Conservation (phyloP, 2,113 vertebrate genomes). For the Phycodurus eques region DNA sequence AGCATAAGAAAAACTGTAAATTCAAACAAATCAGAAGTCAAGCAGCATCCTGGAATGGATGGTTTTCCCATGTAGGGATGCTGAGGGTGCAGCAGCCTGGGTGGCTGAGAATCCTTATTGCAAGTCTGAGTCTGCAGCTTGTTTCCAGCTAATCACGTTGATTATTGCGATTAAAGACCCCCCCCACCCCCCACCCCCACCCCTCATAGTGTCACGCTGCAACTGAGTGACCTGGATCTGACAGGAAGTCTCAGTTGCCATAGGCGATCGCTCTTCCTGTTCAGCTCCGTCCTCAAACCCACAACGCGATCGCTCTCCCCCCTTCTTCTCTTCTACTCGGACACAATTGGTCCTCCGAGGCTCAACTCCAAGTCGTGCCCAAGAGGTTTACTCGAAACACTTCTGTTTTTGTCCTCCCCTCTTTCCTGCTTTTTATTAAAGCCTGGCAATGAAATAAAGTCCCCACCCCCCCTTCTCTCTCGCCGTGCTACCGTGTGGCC, state of each 20-base stretch:
- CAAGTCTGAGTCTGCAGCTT: conserved; percentile 52
- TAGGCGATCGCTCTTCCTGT: conserved; percentile 75
- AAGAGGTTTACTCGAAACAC: conserved; percentile 46
- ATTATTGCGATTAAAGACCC: conserved; percentile 78
- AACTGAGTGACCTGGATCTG: conserved; percentile 69
- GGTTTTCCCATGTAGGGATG: conserved; percentile 25
- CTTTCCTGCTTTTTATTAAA: conserved; percentile 56
- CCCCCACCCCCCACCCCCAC: conserved; percentile 65
- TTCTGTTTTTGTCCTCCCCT: conserved; percentile 27
- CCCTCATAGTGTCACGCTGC: conserved; percentile 55
- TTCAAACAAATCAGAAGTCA: neutral
- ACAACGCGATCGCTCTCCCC: conserved; percentile 7
- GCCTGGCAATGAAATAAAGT: conserved; percentile 37
- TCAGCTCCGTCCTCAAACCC: conserved; percentile 38
- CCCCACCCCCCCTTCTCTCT: conserved; percentile 10
- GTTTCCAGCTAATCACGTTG: conserved; percentile 73
- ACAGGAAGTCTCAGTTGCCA: conserved; percentile 76
- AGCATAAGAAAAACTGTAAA: neutral
- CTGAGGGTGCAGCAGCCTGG: conserved; percentile 57
- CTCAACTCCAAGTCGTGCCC: conserved; percentile 49
- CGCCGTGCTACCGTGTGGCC: conserved; percentile 60
- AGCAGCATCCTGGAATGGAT: neutral
- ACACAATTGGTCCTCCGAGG: conserved; percentile 58
- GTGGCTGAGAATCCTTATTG: neutral
- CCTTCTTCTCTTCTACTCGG: conserved; percentile 41